Evolutionary conservation across 2,888 invertebrate species (phyloP).

Genomic region (Listrodromus nycthemerus): DNA sequence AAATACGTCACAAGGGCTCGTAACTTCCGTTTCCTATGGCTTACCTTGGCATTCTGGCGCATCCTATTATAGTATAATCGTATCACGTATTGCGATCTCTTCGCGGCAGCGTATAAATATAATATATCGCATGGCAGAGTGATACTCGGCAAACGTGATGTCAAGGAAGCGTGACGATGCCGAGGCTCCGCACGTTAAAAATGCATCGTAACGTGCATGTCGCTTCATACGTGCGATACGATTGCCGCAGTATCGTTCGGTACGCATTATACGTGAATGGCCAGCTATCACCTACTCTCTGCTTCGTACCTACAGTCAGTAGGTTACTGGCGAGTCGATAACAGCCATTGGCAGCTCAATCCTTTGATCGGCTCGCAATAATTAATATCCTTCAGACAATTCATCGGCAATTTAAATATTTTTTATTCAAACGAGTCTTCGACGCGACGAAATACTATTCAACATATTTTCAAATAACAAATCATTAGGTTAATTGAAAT

Average conservation of each 20-base stretch:
- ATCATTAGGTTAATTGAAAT: too few species aligned
- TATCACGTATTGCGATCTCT: conserved; percentile 67
- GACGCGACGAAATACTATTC: too few species aligned
- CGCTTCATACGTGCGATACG: background rate
- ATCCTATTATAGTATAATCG: conserved; percentile 65
- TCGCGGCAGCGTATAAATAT: conserved; percentile 65
- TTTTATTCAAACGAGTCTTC: background rate
- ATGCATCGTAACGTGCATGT: conserved; percentile 18
- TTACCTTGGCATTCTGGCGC: conserved; percentile 71
- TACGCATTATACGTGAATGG: conserved; percentile 24
- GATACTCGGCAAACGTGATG: conserved; percentile 35
- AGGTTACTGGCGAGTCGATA: background rate
- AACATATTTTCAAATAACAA: too few species aligned
- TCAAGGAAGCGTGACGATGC: conserved; percentile 60
- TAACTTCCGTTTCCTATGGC: conserved; percentile 70
- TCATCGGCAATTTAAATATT: background rate
- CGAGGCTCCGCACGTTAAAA: conserved; percentile 40
- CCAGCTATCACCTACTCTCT: background rate
- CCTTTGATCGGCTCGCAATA: background rate
- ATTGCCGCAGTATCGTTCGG: conserved; percentile 20
- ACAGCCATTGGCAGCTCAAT: background rate
- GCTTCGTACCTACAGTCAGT: background rate
- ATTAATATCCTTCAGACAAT: background rate
- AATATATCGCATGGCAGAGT: conserved; percentile 50
- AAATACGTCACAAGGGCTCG: conserved; percentile 67